These are phyloP conservation scores for Subacronicta megacephala DNA, from an alignment of 2,888 invertebrate species.

Conservation along the genomic window DNA sequence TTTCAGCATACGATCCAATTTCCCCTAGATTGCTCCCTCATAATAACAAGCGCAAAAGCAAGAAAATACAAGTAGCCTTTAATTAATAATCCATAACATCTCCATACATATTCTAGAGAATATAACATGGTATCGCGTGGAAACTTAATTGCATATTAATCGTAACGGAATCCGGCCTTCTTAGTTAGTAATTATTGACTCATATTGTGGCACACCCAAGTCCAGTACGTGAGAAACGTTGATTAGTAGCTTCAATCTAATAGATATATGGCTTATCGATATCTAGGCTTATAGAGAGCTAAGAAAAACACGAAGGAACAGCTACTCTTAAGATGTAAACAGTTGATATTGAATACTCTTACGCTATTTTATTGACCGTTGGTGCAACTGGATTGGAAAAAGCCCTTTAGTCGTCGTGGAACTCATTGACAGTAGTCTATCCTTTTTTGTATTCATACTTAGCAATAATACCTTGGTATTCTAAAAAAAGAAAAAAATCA, in stretches of 20 bases:
- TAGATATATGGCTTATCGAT: slow-evolving; percentile 58
- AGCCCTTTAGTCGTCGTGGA: no score
- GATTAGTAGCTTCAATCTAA: slow-evolving; percentile 52
- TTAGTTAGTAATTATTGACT: slow-evolving; percentile 71
- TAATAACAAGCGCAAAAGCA: slow-evolving; percentile 33
- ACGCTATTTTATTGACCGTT: slow-evolving; percentile 1
- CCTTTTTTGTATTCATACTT: no score
- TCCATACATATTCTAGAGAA: slow-evolving; percentile 50
- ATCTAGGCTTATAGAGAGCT: slow-evolving; percentile 22
- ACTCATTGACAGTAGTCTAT: no score
- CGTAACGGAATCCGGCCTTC: slow-evolving; percentile 65
- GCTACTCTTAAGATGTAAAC: slow-evolving; percentile 4
- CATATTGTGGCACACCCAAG: slow-evolving; percentile 60
- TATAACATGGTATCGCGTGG: slow-evolving; percentile 61
- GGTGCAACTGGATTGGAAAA: no score
- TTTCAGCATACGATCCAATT: slow-evolving; percentile 11
- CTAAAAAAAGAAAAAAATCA: no score
- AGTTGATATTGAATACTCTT: slow-evolving; percentile 4
- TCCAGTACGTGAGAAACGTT: slow-evolving; percentile 53
- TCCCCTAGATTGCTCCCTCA: slow-evolving; percentile 14
- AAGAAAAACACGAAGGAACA: slow-evolving; percentile 30
- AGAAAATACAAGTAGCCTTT: slow-evolving; percentile 52
- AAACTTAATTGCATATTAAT: slow-evolving; percentile 76
- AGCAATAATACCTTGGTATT: no score
- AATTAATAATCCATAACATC: slow-evolving; percentile 56